phyloP scores from a whole-genome alignment of 2,888 invertebrate species.

The Eudemis profundana region DNA sequence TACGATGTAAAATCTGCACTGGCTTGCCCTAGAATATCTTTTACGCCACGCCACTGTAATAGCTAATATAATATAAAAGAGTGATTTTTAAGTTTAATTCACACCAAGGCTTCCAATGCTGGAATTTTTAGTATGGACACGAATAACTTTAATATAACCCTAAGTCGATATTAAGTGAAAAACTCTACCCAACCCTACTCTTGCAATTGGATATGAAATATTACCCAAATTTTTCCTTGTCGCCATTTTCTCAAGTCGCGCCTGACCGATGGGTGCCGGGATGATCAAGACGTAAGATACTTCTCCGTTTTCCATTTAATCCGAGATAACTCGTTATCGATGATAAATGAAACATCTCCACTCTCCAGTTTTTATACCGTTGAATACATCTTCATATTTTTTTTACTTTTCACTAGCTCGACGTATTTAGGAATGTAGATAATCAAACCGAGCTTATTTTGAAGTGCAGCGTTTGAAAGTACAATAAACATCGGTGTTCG shows the following conservation, averaged over 20 bases:
- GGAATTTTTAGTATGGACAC: too few species aligned
- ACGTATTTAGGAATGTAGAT: too few species aligned
- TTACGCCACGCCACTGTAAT: too few species aligned
- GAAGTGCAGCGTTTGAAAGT: too few species aligned
- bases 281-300: slow-evolving; percentile 48
- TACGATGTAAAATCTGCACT: too few species aligned
- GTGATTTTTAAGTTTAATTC: too few species aligned
- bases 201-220: slow-evolving; percentile 39
- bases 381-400: neutral
- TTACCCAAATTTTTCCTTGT: slow-evolving; percentile 46
- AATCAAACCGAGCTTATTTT: too few species aligned
- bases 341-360: slow-evolving; percentile 37
- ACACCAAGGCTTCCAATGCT: too few species aligned
- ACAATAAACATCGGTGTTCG: too few species aligned
- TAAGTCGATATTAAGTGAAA: neutral
- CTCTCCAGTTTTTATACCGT: slow-evolving; percentile 16
- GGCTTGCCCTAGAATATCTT: too few species aligned
- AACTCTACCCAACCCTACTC: slow-evolving; percentile 22
- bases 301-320: slow-evolving; percentile 30
- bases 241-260: slow-evolving; percentile 42
- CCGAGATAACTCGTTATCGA: slow-evolving; percentile 37
- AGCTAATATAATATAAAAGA: too few species aligned
- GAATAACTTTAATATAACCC: neutral
- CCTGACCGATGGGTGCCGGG: slow-evolving; percentile 33
- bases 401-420: too few species aligned